Conservation (phyloP, 2,797 vertebrate species). For the Dendrocincla tyrannina region DNA sequence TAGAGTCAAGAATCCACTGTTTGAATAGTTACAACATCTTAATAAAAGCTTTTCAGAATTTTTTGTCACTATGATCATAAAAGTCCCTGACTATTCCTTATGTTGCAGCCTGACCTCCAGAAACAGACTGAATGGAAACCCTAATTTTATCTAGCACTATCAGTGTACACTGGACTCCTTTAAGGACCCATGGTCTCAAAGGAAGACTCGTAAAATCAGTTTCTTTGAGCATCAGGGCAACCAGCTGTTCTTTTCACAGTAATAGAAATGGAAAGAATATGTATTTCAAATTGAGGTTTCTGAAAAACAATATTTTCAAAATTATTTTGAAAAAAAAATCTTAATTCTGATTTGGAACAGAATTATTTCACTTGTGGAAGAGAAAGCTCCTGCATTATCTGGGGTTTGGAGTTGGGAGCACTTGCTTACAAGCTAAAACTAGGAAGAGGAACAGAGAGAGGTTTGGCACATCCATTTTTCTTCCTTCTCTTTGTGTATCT, state of each 20-base stretch:
- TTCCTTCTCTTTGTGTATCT: not conserved
- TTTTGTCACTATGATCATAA: not conserved
- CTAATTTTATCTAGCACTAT: not conserved
- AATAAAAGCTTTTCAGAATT: not conserved
- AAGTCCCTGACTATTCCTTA: not conserved
- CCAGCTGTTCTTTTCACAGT: not conserved
- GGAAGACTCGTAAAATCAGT: not conserved
- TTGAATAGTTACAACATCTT: not conserved
- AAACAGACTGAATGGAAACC: not conserved
- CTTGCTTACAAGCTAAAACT: not conserved
- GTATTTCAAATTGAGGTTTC: not conserved
- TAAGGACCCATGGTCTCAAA: not conserved
- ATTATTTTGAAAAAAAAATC: not conserved
- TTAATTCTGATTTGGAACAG: not conserved
- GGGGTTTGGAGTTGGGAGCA: not conserved
- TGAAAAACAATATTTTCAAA: not conserved
- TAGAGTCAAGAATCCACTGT: not conserved
- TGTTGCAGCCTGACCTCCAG: not conserved
- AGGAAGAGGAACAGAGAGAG: not conserved
- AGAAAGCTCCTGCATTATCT: not conserved
- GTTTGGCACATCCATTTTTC: not conserved
- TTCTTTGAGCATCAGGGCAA: not conserved
- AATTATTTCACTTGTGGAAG: not conserved
- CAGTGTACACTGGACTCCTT: not conserved
- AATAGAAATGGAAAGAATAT: not conserved